Percentiles rank a stretch among this genome's conserved stretches.
phyloP scores from a whole-genome alignment of 2,888 invertebrate species.

The Carabus problematicus region DNA sequence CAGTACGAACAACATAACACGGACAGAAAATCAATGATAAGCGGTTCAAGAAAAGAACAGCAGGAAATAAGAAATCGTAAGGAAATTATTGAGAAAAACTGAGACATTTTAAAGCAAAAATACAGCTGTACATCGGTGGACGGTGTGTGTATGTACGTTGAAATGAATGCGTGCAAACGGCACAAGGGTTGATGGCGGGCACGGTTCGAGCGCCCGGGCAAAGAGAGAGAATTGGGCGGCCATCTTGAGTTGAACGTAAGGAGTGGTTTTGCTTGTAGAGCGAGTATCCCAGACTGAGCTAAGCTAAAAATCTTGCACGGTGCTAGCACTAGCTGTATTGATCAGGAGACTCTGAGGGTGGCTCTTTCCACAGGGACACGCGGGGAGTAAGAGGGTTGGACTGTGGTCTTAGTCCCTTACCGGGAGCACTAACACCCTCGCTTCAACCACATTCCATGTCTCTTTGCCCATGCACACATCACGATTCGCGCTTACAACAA shows the following conservation, averaged over 20 bases:
- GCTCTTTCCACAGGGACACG: slow-evolving; percentile 51
- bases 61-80: too few species aligned
- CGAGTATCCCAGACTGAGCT: slow-evolving; percentile 58
- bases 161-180: too few species aligned
- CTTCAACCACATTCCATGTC: slow-evolving; percentile 26
- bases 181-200: background rate
- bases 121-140: too few species aligned
- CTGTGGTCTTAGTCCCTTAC: slow-evolving; percentile 60
- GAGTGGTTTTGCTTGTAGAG: slow-evolving; percentile 58
- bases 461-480: slow-evolving; percentile 26
- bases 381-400: slow-evolving; percentile 56
- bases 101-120: too few species aligned
- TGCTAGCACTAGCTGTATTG: slow-evolving; percentile 60
- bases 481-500: background rate
- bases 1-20: too few species aligned
- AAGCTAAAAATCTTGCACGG: slow-evolving; percentile 62
- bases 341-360: slow-evolving; percentile 53
- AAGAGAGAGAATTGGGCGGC: slow-evolving; percentile 19
- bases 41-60: too few species aligned
- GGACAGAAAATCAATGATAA: too few species aligned
- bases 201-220: slow-evolving; percentile 1
- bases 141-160: too few species aligned
- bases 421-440: slow-evolving; percentile 47
- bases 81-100: too few species aligned
- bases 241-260: slow-evolving; percentile 35